Conservation (phyloP, 2,113 vertebrate species). For the Nerophis lumbriciformis region DNA sequence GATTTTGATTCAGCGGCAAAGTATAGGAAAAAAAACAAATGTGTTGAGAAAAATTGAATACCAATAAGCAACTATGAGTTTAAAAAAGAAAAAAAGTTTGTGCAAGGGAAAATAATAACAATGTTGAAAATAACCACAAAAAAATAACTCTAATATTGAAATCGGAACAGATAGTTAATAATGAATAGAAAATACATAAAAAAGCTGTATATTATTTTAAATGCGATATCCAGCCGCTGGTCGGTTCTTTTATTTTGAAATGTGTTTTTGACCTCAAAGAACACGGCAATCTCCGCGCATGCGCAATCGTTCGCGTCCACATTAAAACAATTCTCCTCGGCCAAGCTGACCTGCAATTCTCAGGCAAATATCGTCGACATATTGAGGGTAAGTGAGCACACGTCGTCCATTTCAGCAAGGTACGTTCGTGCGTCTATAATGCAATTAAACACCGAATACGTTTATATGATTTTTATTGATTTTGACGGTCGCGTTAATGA, state of each 20-base stretch:
- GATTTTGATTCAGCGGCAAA: too few relatives aligned
- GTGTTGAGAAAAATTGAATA: too few relatives aligned
- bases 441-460: background rate
- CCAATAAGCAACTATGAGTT: too few relatives aligned
- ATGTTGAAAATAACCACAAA: too few relatives aligned
- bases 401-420: fast-evolving
- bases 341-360: constrained; percentile 24
- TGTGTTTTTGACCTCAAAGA: background rate
- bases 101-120: too few relatives aligned
- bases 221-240: background rate
- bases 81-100: too few relatives aligned
- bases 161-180: too few relatives aligned
- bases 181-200: too few relatives aligned
- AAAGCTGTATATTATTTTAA: too few relatives aligned
- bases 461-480: constrained; percentile 2
- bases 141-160: too few relatives aligned
- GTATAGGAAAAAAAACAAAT: too few relatives aligned
- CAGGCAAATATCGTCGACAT: constrained; percentile 28
- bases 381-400: constrained; percentile 38
- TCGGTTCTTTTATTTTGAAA: background rate
- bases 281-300: constrained; percentile 28
- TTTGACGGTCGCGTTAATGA: background rate
- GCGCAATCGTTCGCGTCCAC: constrained; percentile 26
- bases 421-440: background rate
- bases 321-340: constrained; percentile 29